Evolutionary conservation across 2,888 invertebrate genomes (phyloP).

Genomic region (Malacosoma neustria): DNA sequence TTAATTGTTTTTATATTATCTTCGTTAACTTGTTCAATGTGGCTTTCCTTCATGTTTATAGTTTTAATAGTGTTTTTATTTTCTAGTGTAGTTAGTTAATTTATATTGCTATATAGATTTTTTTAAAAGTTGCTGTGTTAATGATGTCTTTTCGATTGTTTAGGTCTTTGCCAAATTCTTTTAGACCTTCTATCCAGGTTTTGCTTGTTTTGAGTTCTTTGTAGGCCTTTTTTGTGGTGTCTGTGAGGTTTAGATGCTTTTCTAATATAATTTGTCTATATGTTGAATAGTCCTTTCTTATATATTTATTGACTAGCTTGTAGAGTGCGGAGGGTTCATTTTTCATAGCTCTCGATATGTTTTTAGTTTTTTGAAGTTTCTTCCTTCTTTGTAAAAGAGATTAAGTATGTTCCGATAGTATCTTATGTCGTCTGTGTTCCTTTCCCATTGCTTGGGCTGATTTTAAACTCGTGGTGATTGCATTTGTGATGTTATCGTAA

Average conservation of each 20-base stretch:
- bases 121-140: conserved; percentile 13
- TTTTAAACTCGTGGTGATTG: too few relatives aligned
- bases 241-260: conserved; percentile 5
- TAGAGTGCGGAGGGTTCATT: too few relatives aligned
- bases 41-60: too few relatives aligned
- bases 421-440: too few relatives aligned
- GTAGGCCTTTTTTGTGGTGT: conserved; percentile 7
- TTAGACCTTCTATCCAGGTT: conserved; percentile 9
- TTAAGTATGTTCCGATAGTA: too few relatives aligned
- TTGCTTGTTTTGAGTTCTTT: conserved; percentile 10
- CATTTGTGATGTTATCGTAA: too few relatives aligned
- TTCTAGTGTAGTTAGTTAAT: too few relatives aligned
- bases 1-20: too few relatives aligned
- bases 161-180: conserved; percentile 2
- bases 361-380: conserved; percentile 11
- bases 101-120: conserved; percentile 7
- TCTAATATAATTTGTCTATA: conserved; percentile 4
- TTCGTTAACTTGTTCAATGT: too few relatives aligned
- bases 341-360: conserved; percentile 9
- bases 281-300: conserved; percentile 5
- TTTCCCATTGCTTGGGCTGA: too few relatives aligned
- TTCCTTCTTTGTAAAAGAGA: conserved; percentile 9
- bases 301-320: too few relatives aligned
- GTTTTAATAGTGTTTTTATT: too few relatives aligned
- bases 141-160: conserved; percentile 11